Evolutionary conservation across 2,797 vertebrate genomes (phyloP).

Genomic region (Acrossocheilus fasciatus): DNA sequence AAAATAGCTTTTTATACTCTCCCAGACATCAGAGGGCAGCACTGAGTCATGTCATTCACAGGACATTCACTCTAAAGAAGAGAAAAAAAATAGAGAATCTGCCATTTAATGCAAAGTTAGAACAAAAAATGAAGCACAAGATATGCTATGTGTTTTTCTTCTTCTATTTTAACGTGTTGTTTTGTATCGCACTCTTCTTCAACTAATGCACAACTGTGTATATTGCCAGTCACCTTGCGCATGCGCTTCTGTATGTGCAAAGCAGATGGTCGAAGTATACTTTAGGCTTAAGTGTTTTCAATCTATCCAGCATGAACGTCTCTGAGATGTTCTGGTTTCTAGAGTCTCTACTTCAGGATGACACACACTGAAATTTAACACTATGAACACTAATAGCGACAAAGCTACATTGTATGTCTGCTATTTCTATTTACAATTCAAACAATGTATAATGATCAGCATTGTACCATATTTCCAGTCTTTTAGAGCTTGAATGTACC

Average conservation of each 20-base stretch:
- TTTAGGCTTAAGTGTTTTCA: neutral
- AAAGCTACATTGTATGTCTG: neutral
- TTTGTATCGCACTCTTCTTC: neutral
- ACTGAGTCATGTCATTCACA: neutral
- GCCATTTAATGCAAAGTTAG: too few relatives aligned
- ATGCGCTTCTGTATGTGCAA: neutral
- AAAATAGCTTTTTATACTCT: neutral
- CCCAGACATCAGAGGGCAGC: neutral
- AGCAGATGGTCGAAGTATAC: neutral
- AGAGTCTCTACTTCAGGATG: neutral
- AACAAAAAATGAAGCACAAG: too few relatives aligned
- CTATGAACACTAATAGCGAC: neutral
- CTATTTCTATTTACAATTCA: neutral
- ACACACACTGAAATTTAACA: neutral
- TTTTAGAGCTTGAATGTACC: neutral
- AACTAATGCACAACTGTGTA: neutral
- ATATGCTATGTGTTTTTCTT: neutral
- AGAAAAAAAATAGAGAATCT: neutral
- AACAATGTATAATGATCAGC: neutral
- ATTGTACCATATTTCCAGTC: conserved; percentile 22
- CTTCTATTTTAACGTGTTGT: neutral
- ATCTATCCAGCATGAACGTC: neutral
- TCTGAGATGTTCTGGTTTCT: neutral
- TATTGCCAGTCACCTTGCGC: neutral
- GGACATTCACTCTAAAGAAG: neutral